These are phyloP conservation scores for Tadarida brasiliensis DNA, from an alignment of 2,797 vertebrate species.

Conservation along the genomic window DNA sequence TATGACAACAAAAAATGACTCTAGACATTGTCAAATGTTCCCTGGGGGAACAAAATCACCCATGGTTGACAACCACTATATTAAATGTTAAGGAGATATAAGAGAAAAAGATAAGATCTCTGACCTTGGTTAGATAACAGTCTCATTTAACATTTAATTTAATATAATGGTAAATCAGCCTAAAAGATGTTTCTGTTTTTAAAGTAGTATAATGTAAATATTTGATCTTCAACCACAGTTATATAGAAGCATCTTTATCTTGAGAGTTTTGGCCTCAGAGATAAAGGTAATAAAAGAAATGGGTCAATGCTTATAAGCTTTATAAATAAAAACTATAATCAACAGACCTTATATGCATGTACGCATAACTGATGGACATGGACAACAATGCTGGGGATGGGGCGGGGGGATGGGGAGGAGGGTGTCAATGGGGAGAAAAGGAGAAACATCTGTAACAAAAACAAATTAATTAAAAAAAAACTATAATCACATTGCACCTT, in stretches of 20 bases:
- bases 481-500: conserved; percentile 34
- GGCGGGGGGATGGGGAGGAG: no score
- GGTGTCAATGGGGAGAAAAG: no score
- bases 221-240: not conserved
- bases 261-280: not conserved
- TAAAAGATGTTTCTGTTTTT: conserved; percentile 44
- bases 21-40: conserved; percentile 19
- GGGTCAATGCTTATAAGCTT: conserved; percentile 39
- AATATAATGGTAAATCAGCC: not conserved
- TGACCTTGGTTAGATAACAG: not conserved
- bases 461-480: conserved; percentile 68
- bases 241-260: conserved; percentile 45
- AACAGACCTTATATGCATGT: no score
- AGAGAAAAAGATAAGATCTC: not conserved
- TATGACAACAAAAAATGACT: conserved; percentile 21
- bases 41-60: not conserved
- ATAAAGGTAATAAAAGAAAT: conserved; percentile 39
- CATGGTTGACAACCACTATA: not conserved
- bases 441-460: no score
- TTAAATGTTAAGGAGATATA: conserved; percentile 4
- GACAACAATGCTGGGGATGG: no score
- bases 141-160: conserved; percentile 56
- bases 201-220: not conserved
- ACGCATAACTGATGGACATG: no score
- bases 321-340: conserved; percentile 60